Conservation (phyloP, 2,888 invertebrate species). For the Chouioia cunea region DNA sequence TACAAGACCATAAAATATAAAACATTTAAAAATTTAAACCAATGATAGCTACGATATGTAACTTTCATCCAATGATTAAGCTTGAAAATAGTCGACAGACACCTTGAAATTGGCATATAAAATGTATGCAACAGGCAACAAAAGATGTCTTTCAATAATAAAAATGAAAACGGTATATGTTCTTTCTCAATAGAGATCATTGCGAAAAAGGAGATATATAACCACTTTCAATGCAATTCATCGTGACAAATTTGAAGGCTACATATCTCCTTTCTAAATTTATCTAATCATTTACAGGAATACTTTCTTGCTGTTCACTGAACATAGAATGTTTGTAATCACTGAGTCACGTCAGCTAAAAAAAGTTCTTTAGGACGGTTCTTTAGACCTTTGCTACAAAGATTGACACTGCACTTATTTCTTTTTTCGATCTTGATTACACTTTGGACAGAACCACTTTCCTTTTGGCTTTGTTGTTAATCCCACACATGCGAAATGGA, state of each 20-base stretch:
- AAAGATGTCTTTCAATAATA: constrained; percentile 40
- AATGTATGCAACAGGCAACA: constrained; percentile 43
- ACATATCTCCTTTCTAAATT: constrained; percentile 4
- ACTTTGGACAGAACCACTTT: constrained; percentile 86
- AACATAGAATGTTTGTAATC: constrained; percentile 36
- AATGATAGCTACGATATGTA: constrained; percentile 40
- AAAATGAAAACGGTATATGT: constrained; percentile 28
- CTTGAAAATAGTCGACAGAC: constrained; percentile 30
- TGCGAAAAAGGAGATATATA: constrained; percentile 24
- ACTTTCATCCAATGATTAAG: constrained; percentile 29
- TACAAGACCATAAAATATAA: constrained; percentile 50
- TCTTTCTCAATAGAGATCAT: constrained; percentile 42
- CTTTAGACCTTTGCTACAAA: constrained; percentile 36
- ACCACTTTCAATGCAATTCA: constrained; percentile 33
- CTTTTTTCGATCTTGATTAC: constrained; percentile 71
- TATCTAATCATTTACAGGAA: constrained; percentile 40
- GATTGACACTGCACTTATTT: constrained; percentile 60
- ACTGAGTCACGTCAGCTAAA: constrained; percentile 22
- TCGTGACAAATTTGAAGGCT: constrained; percentile 37
- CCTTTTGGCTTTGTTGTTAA: constrained; percentile 93
- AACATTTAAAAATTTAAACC: constrained; percentile 46
- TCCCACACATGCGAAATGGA: constrained; percentile 94
- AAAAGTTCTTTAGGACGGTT: constrained; percentile 34
- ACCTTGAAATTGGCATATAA: constrained; percentile 40
- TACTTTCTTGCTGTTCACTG: constrained; percentile 38